Conservation (phyloP, 30 jellyfish, hydroid and myxozoan species). For the Chironex yamaguchii region DNA sequence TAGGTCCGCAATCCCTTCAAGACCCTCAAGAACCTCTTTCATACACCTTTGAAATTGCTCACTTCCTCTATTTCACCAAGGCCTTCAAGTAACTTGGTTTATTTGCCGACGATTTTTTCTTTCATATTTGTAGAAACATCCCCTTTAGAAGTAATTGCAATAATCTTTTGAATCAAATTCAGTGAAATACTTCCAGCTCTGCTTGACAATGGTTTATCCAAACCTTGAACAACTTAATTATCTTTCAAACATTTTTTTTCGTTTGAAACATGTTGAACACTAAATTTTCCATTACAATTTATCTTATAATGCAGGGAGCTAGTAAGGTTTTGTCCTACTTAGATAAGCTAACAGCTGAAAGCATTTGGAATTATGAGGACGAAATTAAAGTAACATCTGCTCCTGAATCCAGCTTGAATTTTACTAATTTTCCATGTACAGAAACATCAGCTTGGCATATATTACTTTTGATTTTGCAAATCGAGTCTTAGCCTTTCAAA, state of each 20-base stretch:
- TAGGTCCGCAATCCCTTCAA: constrained; percentile 45
- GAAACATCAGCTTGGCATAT: constrained; percentile 9
- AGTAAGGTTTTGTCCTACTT: constrained; percentile 9
- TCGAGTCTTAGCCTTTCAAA: too few relatives aligned
- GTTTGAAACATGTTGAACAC: background rate
- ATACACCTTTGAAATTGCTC: constrained; percentile 28
- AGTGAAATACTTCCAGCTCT: constrained; percentile 26
- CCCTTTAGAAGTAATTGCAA: background rate
- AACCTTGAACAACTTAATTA: constrained; percentile 20
- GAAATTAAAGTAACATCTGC: constrained; percentile 40
- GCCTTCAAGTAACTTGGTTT: too few relatives aligned
- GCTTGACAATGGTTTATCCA: constrained; percentile 41
- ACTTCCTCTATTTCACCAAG: too few relatives aligned
- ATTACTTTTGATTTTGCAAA: too few relatives aligned
- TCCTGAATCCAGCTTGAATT: constrained; percentile 17
- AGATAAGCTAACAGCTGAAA: too few relatives aligned
- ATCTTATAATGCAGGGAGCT: constrained; percentile 28
- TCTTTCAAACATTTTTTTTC: background rate
- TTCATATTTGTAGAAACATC: too few relatives aligned
- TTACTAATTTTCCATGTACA: constrained; percentile 11
- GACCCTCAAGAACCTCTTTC: constrained; percentile 33
- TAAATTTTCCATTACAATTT: constrained; percentile 16
- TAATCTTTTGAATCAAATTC: constrained; percentile 36
- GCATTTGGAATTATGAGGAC: too few relatives aligned
- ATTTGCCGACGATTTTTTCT: too few relatives aligned